Base-by-base conservation (phyloP, 2,113 vertebrate species). In the Eurypyga helias region DNA sequence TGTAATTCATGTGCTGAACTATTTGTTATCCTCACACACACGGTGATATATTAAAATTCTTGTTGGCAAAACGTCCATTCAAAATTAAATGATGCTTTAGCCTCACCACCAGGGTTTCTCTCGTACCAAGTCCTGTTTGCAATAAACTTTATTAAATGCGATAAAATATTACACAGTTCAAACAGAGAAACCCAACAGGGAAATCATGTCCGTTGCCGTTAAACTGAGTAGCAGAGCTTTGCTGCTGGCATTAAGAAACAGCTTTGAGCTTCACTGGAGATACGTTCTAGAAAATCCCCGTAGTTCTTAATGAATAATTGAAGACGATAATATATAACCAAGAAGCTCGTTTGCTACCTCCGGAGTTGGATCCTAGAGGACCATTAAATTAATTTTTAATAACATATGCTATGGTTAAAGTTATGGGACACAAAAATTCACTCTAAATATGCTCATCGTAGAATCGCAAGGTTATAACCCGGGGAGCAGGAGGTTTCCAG, bases 321-420 rank as follows among this genome's bases (percentile, higher is more conserved):
- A 96, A 94, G 81, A 73, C 54, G 62, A 87, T 83, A 85, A 87
- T 83, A 85, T 72, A 95, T 91, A 95, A 94, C 33, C 0, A 9
- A 83, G 77, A 91, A 0, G 26, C 73, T 94, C 82, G 83, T 93
- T 96, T 92, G 77, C 95, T 80, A 51, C 88, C 72, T 84, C 86
- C 83, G 89, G 86, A 96, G 86, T 2, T 57, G 66, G 81, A 72
- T 96, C 93, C 96, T 95, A 38, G 46, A 94, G 90, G 96, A 91
- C 77, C 73, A 91, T 64, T 96, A 90, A 76, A 97, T 96, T 94
- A 92, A 94, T 93, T 97, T 96, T 96, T 95, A 96, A 97, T 96
- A 92, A 89, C 4, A 0, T 70, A 92, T 48, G 83, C 70, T 82
- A 89, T n/a, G 45, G 86, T 84, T 93, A 75, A 97, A 94, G 72